A percentile compares a stretch with the other conserved stretches of the same genome.
These are phyloP conservation scores for Tichodroma muraria DNA, from an alignment of 2,113 vertebrate species.

Conservation along the genomic window DNA sequence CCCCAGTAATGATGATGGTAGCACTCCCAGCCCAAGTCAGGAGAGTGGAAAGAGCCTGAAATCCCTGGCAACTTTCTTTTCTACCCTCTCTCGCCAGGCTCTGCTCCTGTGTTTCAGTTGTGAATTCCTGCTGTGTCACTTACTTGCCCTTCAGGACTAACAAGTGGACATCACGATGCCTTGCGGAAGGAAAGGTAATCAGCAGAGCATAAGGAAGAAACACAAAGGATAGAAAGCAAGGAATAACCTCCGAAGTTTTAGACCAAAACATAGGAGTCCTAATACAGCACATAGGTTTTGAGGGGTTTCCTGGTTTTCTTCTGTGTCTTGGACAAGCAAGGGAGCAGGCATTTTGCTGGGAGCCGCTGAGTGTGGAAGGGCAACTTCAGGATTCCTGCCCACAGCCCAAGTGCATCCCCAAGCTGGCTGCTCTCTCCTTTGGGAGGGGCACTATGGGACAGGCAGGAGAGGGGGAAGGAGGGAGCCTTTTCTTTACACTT, in stretches of 20 bases:
- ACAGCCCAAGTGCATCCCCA: background rate
- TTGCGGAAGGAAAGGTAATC: background rate
- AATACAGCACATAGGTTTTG: background rate
- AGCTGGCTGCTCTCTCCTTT: slow-evolving; percentile 69
- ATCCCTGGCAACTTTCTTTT: background rate
- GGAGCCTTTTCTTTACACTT: slow-evolving; percentile 75
- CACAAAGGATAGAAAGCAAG: background rate
- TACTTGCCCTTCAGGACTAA: background rate
- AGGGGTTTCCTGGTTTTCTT: background rate
- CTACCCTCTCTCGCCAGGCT: background rate
- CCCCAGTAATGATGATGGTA: background rate
- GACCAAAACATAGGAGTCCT: background rate
- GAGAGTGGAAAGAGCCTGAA: background rate
- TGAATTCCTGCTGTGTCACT: background rate
- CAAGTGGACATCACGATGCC: background rate
- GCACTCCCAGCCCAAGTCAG: background rate
- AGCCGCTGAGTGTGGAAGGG: background rate
- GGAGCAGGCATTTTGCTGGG: background rate
- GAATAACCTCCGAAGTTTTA: background rate
- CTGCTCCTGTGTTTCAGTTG: background rate
- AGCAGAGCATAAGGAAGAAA: background rate
- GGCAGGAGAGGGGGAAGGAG: slow-evolving; percentile 62
- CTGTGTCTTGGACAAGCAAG: background rate
- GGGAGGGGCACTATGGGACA: slow-evolving; percentile 80
- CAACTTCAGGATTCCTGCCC: background rate